Conservation (phyloP, 1,140 invertebrate genomes). For the Hormaphis cornu region DNA sequence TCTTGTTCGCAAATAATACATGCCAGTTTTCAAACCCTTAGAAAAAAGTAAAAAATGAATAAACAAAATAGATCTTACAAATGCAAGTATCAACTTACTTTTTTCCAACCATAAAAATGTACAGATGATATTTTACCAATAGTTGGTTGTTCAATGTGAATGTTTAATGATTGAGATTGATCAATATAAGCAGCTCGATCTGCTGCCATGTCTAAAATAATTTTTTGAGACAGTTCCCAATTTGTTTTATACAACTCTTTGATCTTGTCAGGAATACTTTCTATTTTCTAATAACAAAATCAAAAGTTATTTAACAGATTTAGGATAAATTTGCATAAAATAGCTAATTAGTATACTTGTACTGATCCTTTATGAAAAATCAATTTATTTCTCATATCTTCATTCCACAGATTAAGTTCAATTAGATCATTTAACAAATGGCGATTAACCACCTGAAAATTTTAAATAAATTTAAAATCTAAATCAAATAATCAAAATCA, state of each 20-base stretch:
- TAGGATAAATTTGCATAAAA: too few species aligned
- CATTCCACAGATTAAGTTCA: slow-evolving; percentile 82
- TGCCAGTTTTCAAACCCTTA: slow-evolving; percentile 92
- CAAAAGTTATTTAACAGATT: slow-evolving; percentile 35
- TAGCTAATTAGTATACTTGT: slow-evolving; percentile 44
- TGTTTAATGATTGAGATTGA: slow-evolving; percentile 95
- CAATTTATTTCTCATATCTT: slow-evolving; percentile 92
- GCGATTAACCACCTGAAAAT: slow-evolving; percentile 86
- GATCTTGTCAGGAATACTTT: slow-evolving; percentile 76
- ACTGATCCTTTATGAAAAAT: slow-evolving; percentile 88
- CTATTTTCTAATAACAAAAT: slow-evolving; percentile 62
- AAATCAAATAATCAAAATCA: background rate
- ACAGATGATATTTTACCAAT: slow-evolving; percentile 92
- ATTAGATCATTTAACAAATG: slow-evolving; percentile 91
- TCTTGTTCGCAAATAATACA: slow-evolving; percentile 97
- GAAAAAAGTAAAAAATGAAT: slow-evolving; percentile 36
- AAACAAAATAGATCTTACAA: background rate
- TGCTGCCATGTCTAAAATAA: slow-evolving; percentile 92
- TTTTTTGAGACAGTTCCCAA: slow-evolving; percentile 96
- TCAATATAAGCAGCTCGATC: slow-evolving; percentile 97
- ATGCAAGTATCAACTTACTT: slow-evolving; percentile 48
- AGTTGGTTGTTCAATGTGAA: slow-evolving; percentile 90
- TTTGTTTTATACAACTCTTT: slow-evolving; percentile 94
- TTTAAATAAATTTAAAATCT: background rate
- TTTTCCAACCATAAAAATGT: slow-evolving; percentile 97